phyloP scores from a whole-genome alignment of 2,888 invertebrate genomes.

The Antheraea yamamai region DNA sequence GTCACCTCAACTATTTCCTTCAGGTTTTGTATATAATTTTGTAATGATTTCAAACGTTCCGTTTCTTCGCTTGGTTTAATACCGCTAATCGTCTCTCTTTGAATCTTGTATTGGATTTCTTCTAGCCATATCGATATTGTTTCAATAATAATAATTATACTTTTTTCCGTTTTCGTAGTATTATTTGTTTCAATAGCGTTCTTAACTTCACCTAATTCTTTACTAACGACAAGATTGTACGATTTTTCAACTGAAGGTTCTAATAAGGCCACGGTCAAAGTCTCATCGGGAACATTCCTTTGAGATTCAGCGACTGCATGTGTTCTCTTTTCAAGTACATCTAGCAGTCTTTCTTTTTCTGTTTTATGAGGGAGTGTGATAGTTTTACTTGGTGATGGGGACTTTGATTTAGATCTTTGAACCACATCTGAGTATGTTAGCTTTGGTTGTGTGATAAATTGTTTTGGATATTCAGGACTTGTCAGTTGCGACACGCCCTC shows the following conservation, averaged over 20 bases:
- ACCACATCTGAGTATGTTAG: slow-evolving; percentile 76
- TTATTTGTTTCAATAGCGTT: slow-evolving; percentile 83
- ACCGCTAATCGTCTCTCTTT: slow-evolving; percentile 57
- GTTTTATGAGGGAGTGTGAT: slow-evolving; percentile 50
- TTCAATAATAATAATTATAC: slow-evolving; percentile 88
- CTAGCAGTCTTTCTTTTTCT: slow-evolving; percentile 62
- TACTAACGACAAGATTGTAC: slow-evolving; percentile 80
- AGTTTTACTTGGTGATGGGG: slow-evolving; percentile 72
- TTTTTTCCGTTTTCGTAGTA: slow-evolving; percentile 84
- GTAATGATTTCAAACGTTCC: slow-evolving; percentile 63
- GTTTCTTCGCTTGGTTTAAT: slow-evolving; percentile 50
- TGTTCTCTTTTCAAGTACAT: slow-evolving; percentile 68
- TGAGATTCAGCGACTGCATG: slow-evolving; percentile 54
- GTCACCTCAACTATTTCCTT: slow-evolving; percentile 85
- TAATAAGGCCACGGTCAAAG: slow-evolving; percentile 61
- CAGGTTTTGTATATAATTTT: slow-evolving; percentile 82
- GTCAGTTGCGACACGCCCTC: slow-evolving; percentile 74
- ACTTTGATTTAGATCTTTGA: slow-evolving; percentile 76
- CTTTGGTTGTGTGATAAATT: slow-evolving; percentile 48
- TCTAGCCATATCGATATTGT: slow-evolving; percentile 92
- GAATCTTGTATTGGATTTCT: slow-evolving; percentile 91
- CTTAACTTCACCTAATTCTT: slow-evolving; percentile 81
- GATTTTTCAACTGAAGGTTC: slow-evolving; percentile 73
- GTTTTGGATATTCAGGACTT: slow-evolving; percentile 51
- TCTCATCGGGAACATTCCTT: slow-evolving; percentile 50